These are phyloP conservation scores for Pangasius mekongensis DNA, from an alignment of 2,797 vertebrate species.

Conservation along the genomic window DNA sequence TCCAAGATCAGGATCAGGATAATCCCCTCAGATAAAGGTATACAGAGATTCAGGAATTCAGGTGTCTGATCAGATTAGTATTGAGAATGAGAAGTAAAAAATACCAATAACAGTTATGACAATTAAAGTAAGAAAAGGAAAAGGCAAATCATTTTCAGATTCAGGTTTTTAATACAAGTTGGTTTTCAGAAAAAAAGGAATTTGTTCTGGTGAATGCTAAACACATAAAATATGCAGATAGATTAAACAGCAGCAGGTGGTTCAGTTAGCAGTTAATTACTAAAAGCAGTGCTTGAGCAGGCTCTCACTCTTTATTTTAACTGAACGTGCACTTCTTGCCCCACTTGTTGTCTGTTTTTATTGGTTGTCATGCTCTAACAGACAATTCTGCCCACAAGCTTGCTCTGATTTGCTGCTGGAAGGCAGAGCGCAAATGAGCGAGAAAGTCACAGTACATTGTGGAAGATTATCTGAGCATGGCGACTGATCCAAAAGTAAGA, in stretches of 20 bases:
- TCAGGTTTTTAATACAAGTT: not conserved
- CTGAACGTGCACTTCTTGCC: not conserved
- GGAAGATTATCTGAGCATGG: constrained; percentile 6
- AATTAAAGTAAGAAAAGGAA: not conserved
- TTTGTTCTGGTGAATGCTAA: not conserved
- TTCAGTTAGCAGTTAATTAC: not conserved
- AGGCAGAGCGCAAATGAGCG: not conserved
- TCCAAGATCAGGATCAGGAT: not conserved
- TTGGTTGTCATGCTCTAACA: constrained; percentile 15
- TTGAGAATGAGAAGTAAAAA: not conserved
- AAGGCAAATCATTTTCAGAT: not conserved
- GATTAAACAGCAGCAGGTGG: constrained; percentile 1
- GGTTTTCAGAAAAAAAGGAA: not conserved
- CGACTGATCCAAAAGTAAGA: not conserved
- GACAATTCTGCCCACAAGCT: not conserved
- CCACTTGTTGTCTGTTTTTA: not conserved
- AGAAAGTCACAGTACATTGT: not conserved
- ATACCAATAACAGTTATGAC: not conserved
- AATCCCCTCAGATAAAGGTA: not conserved
- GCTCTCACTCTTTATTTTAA: not conserved
- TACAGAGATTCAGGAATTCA: not conserved
- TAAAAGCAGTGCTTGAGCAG: not conserved
- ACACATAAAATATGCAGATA: not conserved
- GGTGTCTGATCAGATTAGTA: not conserved
- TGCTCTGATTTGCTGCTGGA: not conserved